phyloP scores from a whole-genome alignment of 2,888 invertebrate species.

The Agrochola litura region DNA sequence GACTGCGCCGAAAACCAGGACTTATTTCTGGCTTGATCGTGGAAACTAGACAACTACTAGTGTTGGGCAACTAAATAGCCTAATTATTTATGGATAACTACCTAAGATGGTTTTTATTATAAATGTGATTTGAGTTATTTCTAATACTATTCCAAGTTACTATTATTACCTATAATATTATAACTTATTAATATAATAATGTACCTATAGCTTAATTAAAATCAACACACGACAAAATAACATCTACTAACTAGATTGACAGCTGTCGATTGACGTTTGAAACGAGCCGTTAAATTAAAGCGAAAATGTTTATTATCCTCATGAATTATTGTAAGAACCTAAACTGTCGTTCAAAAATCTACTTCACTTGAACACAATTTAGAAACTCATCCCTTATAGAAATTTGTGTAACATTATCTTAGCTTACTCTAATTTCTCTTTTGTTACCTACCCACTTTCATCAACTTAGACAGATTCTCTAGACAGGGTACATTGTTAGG shows the following conservation, averaged over 20 bases:
- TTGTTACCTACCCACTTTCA: neutral
- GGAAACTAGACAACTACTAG: too few species aligned
- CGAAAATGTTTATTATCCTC: neutral
- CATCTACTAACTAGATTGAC: neutral
- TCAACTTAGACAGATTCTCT: neutral
- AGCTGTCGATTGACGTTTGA: neutral
- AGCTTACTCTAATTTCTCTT: neutral
- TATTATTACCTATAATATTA: neutral
- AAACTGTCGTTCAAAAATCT: neutral
- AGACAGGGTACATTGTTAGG: neutral
- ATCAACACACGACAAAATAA: neutral
- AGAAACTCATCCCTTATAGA: neutral
- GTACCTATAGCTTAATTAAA: neutral
- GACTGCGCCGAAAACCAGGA: neutral
- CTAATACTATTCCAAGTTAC: neutral
- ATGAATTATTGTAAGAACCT: neutral
- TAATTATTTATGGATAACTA: neutral
- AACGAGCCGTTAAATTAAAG: neutral
- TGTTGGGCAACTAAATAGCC: neutral
- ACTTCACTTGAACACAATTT: neutral
- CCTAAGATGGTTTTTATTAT: neutral
- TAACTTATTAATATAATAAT: neutral
- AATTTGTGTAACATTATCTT: neutral
- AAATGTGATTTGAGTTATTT: neutral
- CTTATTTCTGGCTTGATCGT: neutral